Base-by-base conservation (phyloP, 1,140 invertebrate genomes). In the Drosophila prosaltans region DNA sequence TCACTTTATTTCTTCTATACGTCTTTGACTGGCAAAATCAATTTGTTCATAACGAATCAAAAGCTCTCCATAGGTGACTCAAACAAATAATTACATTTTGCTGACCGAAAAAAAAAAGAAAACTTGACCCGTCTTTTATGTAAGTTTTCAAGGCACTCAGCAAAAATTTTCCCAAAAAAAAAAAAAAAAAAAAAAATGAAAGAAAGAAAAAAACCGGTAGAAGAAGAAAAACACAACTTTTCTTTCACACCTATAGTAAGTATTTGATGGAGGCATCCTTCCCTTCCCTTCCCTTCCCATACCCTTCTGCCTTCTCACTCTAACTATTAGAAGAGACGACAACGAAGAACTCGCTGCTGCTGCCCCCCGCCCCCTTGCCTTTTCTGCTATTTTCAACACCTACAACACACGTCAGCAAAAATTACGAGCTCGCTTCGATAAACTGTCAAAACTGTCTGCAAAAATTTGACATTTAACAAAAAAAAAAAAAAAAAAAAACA, bases 361-460 rank as follows among this genome's bases (percentile, higher is more conserved):
- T 16, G 21, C 10, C 26, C 16, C 30, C 5, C 45, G n/a, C 26
- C 32, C 6, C 32, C 32, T 6, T 36, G 32, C 36, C 24, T 64
- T 65, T 51, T 54, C 59, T 45, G 51, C 48, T 76, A 74, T 74
- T 83, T 74, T 86, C 73, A 88, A 80, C 84, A 83, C 80, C 84
- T 86, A 73, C 68, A 83, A 88, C 83, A 88, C 84, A 88, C 83
- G 83, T 88, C 83, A 88, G 80, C 83, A 83, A 55, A 88, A 88
- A 89, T 86, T 88, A 88, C 83, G 80, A 65, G 73, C 80, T 84
- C 84, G 74, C 84, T 89, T 89, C 84, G 84, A 89, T 89, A 89
- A 89, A 89, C 84, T 89, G 84, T 89, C 84, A 89, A 89, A 89
- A 89, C 74, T 90, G 84, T 89, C 84, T 90, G 85, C 83, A 90